Percentiles rank a stretch among this genome's conserved stretches.
Evolutionary conservation across 2,888 invertebrate species (phyloP).

Genomic region (Osmoderma eremita): DNA sequence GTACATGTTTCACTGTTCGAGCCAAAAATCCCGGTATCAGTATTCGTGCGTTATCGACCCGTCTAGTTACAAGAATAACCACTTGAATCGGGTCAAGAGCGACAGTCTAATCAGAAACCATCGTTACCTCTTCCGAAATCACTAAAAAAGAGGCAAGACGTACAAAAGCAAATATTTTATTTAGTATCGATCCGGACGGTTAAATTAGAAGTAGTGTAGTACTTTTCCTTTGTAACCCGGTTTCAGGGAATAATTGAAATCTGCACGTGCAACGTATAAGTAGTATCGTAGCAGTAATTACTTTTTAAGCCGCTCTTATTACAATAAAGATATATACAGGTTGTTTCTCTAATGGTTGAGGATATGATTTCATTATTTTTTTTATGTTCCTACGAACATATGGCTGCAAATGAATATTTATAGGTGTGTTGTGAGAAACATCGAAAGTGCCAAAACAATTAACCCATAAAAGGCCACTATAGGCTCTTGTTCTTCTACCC

Average conservation of each 20-base stretch:
- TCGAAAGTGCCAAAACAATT: too few relatives aligned
- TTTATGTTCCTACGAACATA: too few relatives aligned
- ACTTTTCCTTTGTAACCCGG: slow-evolving; percentile 1
- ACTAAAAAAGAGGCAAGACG: slow-evolving; percentile 5
- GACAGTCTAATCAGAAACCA: slow-evolving; percentile 44
- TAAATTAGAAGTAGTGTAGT: slow-evolving; percentile 10
- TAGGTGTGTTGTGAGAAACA: too few relatives aligned
- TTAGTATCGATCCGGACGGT: slow-evolving; percentile 4
- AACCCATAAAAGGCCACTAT: too few relatives aligned
- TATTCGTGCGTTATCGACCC: slow-evolving; percentile 43
- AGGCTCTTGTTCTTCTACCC: too few relatives aligned
- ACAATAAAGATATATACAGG: too few relatives aligned
- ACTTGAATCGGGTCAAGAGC: slow-evolving; percentile 47
- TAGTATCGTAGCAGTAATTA: too few relatives aligned
- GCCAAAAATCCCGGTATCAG: slow-evolving; percentile 25
- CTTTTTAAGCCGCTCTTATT: too few relatives aligned
- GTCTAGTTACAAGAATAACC: slow-evolving; percentile 47
- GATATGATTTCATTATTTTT: too few relatives aligned
- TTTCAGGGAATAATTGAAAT: slow-evolving; percentile 17
- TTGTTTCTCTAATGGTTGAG: too few relatives aligned
- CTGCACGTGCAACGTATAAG: neutral
- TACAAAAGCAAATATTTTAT: slow-evolving; percentile 12
- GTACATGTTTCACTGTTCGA: slow-evolving; percentile 54
- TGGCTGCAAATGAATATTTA: too few relatives aligned
- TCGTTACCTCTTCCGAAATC: slow-evolving; percentile 18